These are phyloP conservation scores for Danio aesculapii DNA, from an alignment of 2,797 vertebrate species.

Conservation along the genomic window DNA sequence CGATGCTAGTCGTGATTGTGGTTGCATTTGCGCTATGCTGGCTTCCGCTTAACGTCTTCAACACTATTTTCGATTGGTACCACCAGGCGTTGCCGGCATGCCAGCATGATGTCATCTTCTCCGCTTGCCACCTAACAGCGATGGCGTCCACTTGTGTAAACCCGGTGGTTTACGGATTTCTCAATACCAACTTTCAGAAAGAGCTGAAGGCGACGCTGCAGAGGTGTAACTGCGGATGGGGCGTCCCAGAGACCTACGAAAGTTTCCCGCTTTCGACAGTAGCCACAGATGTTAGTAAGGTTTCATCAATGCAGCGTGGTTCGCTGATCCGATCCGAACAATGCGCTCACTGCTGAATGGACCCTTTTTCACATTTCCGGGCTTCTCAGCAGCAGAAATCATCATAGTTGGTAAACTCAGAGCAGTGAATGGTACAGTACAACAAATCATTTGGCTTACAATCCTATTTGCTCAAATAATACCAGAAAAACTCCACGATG, in stretches of 20 bases:
- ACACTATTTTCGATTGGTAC: constrained; percentile 84
- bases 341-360: constrained; percentile 39
- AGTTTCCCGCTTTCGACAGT: constrained; percentile 82
- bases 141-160: constrained; percentile 85
- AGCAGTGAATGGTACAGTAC: too few relatives aligned
- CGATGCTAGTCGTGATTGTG: constrained; percentile 81
- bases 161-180: constrained; percentile 83
- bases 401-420: too few relatives aligned
- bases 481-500: too few relatives aligned
- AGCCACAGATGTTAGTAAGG: constrained; percentile 81
- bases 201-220: constrained; percentile 77
- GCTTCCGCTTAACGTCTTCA: constrained; percentile 85
- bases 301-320: constrained; percentile 70
- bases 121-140: constrained; percentile 80
- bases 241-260: constrained; percentile 76
- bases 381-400: too few relatives aligned
- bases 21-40: constrained; percentile 82
- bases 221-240: constrained; percentile 75
- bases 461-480: too few relatives aligned
- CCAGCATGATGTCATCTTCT: constrained; percentile 83
- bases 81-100: constrained; percentile 79
- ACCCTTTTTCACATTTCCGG: background rate
- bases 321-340: constrained; percentile 27
- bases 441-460: too few relatives aligned
- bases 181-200: constrained; percentile 85